These are phyloP conservation scores for Nasonia longicornis DNA, from an alignment of 1,140 invertebrate species.

Conservation along the genomic window DNA sequence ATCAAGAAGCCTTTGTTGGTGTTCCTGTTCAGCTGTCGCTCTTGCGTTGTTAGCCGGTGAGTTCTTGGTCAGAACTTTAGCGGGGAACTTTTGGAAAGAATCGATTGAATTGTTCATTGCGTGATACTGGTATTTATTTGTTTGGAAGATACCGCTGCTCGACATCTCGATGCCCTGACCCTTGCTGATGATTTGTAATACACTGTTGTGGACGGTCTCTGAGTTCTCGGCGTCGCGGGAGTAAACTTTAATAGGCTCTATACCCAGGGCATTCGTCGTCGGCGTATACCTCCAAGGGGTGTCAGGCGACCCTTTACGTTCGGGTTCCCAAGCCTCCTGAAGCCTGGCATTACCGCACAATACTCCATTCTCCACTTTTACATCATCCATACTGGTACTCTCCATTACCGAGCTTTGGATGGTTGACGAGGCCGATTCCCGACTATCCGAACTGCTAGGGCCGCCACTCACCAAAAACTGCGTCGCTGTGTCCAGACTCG, in stretches of 20 bases:
- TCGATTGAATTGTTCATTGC: conserved; percentile 64
- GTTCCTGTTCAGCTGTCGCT: conserved; percentile 35
- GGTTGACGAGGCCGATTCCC: conserved; percentile 32
- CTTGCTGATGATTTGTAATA: conserved; percentile 67
- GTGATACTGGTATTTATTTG: conserved; percentile 63
- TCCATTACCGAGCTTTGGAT: conserved; percentile 21
- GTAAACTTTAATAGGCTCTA: conserved; percentile 60
- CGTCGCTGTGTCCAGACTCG: conserved; percentile 53
- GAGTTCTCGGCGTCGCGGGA: conserved; percentile 55
- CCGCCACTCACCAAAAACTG: conserved; percentile 56
- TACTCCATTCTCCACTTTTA: conserved; percentile 65
- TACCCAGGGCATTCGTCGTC: conserved; percentile 56
- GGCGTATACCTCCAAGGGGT: conserved; percentile 67
- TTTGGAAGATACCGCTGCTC: conserved; percentile 60
- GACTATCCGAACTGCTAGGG: conserved; percentile 53
- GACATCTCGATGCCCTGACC: conserved; percentile 63
- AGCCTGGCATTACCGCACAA: conserved; percentile 65
- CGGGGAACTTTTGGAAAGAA: conserved; percentile 61
- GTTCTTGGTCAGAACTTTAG: conserved; percentile 52
- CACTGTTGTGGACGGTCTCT: conserved; percentile 59
- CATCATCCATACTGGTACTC: conserved; percentile 36
- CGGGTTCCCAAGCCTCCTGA: conserved; percentile 66
- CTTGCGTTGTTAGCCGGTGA: conserved; percentile 54
- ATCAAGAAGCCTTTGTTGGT: conserved; percentile 53
- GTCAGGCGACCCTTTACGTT: conserved; percentile 64